phyloP scores from a whole-genome alignment of 2,113 vertebrate species.

The Centropus bengalensis region DNA sequence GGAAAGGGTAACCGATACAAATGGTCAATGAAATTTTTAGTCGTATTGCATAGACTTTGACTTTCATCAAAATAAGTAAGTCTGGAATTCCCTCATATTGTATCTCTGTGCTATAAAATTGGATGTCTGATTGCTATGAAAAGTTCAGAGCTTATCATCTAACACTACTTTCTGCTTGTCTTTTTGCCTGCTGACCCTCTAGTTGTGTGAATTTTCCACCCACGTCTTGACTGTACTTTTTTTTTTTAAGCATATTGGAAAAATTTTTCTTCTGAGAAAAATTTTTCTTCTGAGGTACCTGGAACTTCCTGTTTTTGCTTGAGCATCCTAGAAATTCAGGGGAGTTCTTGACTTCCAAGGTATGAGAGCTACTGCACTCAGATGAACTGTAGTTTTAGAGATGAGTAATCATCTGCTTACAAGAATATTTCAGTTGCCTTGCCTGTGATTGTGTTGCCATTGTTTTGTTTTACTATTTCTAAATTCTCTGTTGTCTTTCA shows the following conservation, averaged over 20 bases:
- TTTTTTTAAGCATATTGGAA: not conserved
- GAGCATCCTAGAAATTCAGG: not conserved
- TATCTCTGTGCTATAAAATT: not conserved
- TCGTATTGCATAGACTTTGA: not conserved
- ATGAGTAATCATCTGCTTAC: not conserved
- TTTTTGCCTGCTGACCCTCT: not conserved
- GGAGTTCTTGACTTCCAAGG: not conserved
- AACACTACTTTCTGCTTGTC: not conserved
- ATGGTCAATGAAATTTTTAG: not conserved
- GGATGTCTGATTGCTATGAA: not conserved
- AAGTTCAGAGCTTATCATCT: not conserved
- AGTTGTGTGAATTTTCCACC: not conserved
- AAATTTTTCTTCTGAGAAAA: not conserved
- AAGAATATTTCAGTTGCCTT: not conserved
- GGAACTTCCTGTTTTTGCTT: not conserved
- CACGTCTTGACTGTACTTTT: not conserved
- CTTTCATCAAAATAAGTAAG: not conserved
- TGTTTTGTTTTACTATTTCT: not conserved
- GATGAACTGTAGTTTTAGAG: not conserved
- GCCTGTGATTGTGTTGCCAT: not conserved
- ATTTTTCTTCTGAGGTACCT: not conserved
- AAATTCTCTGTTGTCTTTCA: not conserved
- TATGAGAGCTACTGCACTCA: not conserved
- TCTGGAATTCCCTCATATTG: not conserved
- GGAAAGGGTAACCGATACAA: not conserved